Evolutionary conservation across 2,113 vertebrate genomes (phyloP), one percentile per base, ranked within the genome.

Genomic region (Machaerirhynchus nigripectus): DNA sequence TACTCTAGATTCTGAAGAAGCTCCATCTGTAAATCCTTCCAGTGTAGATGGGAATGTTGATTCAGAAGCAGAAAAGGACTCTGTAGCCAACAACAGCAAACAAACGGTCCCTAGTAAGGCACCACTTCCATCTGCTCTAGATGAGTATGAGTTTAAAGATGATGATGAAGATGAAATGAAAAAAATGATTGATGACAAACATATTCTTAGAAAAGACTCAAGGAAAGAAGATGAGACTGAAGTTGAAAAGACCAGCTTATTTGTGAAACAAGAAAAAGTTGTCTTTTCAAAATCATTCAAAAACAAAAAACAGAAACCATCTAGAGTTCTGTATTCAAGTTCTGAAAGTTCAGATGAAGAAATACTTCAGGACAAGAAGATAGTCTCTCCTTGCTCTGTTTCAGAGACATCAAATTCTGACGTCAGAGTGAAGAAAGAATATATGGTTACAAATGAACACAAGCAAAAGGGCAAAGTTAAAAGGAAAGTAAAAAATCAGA

Each of bases 61-160:
- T 97, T 99, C 99, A 13, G 99, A 99, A 74, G 98, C 96, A 31
- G 99, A 99, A 87, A 99, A 99, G 89, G 99, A 99, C 87, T 98
- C 98, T 11, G 77, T 96, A 60, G 92, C 97, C 35, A 98, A 97
- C 68, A 98, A 99, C 23, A 98, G 96, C 91, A 99, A 99, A 96
- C 98, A 98, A 1, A 82, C 81, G 4, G 97, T 96, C 84, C 90
- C 98, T 13, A 98, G 84, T 84, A 99, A 99, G 90, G 98, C 96
- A 68, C 90, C 98, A 42, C 97, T 98, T 75, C 98, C 98, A 64
- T 98, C 98, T 46, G 99, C 99, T 67, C 97, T 99, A 94, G 99
- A 99, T 95, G 99, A 99, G 83, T 99, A 99, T 30, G 99, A 99
- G 89, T 99, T 99, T 97, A 99, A 99, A 97, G 99, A 99, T 44